A percentile compares a stretch with the other conserved stretches of the same genome.
Conservation (phyloP, 2,113 vertebrate species). For the Gambusia holbrooki region DNA sequence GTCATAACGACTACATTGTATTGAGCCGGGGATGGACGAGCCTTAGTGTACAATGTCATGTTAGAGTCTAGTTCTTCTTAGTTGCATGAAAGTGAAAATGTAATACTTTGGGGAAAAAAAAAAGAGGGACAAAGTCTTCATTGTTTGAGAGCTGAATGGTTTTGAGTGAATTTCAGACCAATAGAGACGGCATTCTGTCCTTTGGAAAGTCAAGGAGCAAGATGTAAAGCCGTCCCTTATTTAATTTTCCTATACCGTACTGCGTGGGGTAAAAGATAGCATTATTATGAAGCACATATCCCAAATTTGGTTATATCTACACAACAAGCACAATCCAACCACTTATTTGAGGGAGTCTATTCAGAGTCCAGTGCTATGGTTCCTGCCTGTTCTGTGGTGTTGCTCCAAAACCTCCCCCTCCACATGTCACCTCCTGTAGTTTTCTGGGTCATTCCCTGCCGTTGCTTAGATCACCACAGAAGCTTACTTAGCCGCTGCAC, state of each 20-base stretch:
- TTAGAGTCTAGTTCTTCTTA: constrained; percentile 15
- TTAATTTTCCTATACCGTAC: constrained; percentile 4
- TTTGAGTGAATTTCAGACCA: constrained; percentile 10
- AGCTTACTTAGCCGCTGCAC: constrained; percentile 36
- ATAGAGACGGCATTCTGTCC: not conserved
- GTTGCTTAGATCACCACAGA: constrained; percentile 35
- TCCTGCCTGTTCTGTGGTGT: constrained; percentile 21
- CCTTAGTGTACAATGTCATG: not conserved
- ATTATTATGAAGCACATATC: not conserved
- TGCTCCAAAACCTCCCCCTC: constrained; percentile 9
- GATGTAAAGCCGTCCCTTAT: not conserved
- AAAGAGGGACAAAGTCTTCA: constrained; percentile 19
- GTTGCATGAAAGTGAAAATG: constrained; percentile 12
- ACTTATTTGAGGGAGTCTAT: constrained; percentile 28
- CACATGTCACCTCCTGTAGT: constrained; percentile 54
- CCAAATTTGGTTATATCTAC: not conserved
- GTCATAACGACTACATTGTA: too few species aligned
- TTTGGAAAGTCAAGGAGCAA: not conserved
- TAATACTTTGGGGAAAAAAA: not conserved
- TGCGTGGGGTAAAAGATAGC: constrained; percentile 3
- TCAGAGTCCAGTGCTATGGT: constrained; percentile 26
- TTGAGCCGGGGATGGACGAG: too few species aligned
- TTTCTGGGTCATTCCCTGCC: constrained; percentile 63
- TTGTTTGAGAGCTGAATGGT: constrained; percentile 19
- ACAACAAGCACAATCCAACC: constrained; percentile 18